Conservation (phyloP, 2,888 invertebrate genomes). For the Pandemis cinnamomeana region DNA sequence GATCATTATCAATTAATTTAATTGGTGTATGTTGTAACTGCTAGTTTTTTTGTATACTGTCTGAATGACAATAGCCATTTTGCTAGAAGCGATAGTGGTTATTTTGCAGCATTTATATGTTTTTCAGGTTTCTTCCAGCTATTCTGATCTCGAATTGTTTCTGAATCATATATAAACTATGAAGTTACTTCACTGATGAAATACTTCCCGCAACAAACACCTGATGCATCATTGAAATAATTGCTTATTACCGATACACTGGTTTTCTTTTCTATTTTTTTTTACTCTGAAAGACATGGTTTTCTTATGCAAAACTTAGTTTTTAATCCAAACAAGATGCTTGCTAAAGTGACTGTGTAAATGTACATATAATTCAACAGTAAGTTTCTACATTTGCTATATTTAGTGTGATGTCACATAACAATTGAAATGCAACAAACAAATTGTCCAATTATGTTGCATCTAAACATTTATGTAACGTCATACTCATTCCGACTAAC, state of each 20-base stretch:
- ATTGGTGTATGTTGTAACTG: background rate
- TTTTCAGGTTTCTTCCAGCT: slow-evolving; percentile 15
- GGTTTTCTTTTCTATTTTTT: slow-evolving; percentile 11
- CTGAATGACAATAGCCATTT: background rate
- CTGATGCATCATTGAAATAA: slow-evolving; percentile 6
- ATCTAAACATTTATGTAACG: slow-evolving; percentile 44
- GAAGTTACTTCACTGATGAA: background rate
- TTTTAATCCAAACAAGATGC: slow-evolving; percentile 17
- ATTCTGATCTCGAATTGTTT: background rate
- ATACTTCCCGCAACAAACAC: background rate
- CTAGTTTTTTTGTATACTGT: background rate
- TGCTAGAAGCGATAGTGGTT: background rate
- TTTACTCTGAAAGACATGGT: background rate
- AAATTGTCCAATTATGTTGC: background rate
- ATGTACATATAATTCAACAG: slow-evolving; percentile 14
- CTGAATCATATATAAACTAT: background rate
- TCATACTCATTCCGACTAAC: slow-evolving; percentile 47
- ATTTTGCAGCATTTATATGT: background rate
- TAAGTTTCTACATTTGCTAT: slow-evolving; percentile 23
- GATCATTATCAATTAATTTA: background rate
- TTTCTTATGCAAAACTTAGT: background rate
- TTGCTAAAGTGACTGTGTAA: slow-evolving; percentile 32
- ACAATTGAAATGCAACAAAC: background rate
- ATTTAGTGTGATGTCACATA: slow-evolving; percentile 32
- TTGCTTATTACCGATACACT: background rate